Evolutionary conservation across 2,888 invertebrate genomes (phyloP).

Genomic region (Galeopsomyia nigrocyanea): DNA sequence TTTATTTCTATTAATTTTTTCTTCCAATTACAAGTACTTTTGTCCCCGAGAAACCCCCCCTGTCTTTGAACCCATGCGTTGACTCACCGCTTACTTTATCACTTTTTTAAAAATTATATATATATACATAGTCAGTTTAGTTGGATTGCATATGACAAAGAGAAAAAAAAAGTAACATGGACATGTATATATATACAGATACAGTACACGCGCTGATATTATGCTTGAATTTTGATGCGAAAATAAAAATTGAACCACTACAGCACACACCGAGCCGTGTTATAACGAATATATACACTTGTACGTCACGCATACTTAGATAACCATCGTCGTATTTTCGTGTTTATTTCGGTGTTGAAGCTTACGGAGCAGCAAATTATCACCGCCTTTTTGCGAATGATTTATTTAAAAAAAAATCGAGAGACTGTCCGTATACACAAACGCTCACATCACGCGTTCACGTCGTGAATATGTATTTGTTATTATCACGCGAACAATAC

Average conservation of each 20-base stretch:
- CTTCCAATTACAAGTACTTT: conserved; percentile 11
- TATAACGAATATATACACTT: conserved; percentile 23
- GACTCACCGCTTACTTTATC: conserved; percentile 63
- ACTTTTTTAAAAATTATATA: conserved; percentile 51
- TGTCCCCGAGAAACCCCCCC: conserved; percentile 31
- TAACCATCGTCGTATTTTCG: conserved; percentile 23
- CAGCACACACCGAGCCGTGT: conserved; percentile 45
- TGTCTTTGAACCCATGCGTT: conserved; percentile 59
- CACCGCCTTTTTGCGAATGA: conserved; percentile 21
- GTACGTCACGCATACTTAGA: conserved; percentile 35
- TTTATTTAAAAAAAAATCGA: conserved; percentile 7
- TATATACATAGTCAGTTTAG: conserved; percentile 56
- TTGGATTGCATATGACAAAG: conserved; percentile 33
- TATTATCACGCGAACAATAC: conserved; percentile 12
- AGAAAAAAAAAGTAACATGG: conserved; percentile 22
- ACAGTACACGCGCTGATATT: conserved; percentile 60
- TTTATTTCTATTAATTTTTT: conserved; percentile 21
- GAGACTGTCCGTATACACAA: background rate
- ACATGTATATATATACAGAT: conserved; percentile 7
- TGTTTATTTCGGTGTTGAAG: conserved; percentile 26
- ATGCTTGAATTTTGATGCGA: conserved; percentile 56
- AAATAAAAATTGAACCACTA: conserved; percentile 38
- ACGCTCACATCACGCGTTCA: conserved; percentile 12
- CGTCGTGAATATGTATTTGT: conserved; percentile 10
- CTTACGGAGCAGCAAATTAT: conserved; percentile 14